phyloP scores from a whole-genome alignment of 1,140 invertebrate species.

The Acromyrmex heyeri region DNA sequence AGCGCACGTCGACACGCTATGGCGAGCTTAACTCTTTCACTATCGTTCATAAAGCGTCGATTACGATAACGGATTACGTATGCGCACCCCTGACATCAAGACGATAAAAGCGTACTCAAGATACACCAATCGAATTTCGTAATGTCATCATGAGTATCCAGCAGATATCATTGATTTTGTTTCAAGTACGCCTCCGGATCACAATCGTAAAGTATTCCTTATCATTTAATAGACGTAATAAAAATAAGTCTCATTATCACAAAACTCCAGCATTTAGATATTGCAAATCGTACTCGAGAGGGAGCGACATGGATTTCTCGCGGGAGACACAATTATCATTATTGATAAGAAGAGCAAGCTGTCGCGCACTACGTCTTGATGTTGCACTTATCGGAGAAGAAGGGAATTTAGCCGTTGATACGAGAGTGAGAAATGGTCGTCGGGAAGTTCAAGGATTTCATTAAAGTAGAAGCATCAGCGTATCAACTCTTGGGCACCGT shows the following conservation, averaged over 20 bases:
- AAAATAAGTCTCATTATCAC: conserved; percentile 11
- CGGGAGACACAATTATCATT: conserved; percentile 36
- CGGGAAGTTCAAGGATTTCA: conserved; percentile 54
- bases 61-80: conserved; percentile 69
- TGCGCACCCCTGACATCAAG: conserved; percentile 36
- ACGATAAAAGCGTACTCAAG: conserved; percentile 67
- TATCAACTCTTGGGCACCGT: conserved; percentile 7
- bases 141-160: conserved; percentile 37
- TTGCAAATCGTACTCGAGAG: not conserved
- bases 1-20: not conserved
- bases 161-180: not conserved
- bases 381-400: conserved; percentile 7
- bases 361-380: conserved; percentile 18
- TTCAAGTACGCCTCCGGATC: not conserved
- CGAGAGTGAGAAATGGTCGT: conserved; percentile 39
- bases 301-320: conserved; percentile 15
- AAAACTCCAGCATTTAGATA: conserved; percentile 21
- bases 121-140: conserved; percentile 65
- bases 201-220: not conserved
- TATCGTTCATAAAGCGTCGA: conserved; percentile 66
- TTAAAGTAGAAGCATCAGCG: conserved; percentile 30
- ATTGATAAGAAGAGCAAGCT: conserved; percentile 16
- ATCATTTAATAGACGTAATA: conserved; percentile 16
- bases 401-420: not conserved
- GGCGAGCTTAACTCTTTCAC: not conserved